phyloP scores from a whole-genome alignment of 2,113 vertebrate genomes.

The Triplophysa rosa region DNA sequence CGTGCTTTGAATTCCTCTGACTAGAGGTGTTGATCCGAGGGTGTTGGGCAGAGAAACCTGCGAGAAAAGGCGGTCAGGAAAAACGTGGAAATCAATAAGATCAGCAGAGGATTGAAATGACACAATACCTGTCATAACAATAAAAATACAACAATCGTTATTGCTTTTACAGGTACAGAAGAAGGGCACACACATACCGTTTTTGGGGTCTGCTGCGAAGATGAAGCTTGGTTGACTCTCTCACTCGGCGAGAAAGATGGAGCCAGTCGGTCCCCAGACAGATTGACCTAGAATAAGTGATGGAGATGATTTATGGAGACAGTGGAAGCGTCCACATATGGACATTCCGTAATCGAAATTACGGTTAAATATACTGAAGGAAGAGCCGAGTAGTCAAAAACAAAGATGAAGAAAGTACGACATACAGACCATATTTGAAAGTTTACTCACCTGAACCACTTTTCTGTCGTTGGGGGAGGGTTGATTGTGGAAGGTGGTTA shows the following conservation, averaged over 20 bases:
- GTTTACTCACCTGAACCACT: conserved; percentile 63
- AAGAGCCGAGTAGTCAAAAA: background rate
- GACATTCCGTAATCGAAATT: too few relatives aligned
- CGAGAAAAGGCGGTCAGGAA: background rate
- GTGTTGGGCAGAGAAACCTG: conserved; percentile 63
- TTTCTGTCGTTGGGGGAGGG: conserved; percentile 70
- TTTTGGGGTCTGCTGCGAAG: conserved; percentile 51
- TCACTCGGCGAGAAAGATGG: conserved; percentile 46
- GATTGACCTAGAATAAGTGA: conserved; percentile 43
- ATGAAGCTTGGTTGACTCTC: conserved; percentile 37
- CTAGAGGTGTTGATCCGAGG: conserved; percentile 59
- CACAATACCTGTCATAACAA: background rate
- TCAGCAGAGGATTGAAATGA: background rate
- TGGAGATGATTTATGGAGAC: background rate
- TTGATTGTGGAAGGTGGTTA: conserved; percentile 77
- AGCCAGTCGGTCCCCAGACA: conserved; percentile 55
- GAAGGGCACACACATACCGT: conserved; percentile 28
- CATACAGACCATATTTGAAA: background rate
- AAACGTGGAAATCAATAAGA: background rate
- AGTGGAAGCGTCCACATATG: background rate
- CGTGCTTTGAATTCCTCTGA: conserved; percentile 62
- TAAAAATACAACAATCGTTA: background rate
- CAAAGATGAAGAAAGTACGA: background rate
- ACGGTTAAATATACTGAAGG: background rate
- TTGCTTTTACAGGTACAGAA: background rate